Conservation (phyloP, 92 coral and sea anemone genomes). For the Paramuricea clavata region DNA sequence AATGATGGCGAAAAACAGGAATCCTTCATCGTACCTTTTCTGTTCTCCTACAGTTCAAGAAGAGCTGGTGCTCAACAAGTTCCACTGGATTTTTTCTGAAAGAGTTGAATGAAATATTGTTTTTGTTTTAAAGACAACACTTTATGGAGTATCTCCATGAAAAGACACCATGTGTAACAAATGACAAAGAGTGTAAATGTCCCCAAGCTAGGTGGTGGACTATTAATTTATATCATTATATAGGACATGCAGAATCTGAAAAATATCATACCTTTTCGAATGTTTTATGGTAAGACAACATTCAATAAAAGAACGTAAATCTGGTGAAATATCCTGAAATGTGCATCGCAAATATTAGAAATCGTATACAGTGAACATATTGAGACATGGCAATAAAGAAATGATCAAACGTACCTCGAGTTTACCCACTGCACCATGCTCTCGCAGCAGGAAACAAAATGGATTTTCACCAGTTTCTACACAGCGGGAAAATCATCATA, state of each 20-base stretch:
- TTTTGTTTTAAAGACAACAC: neutral
- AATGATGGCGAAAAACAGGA: neutral
- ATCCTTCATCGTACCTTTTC: constrained; percentile 64
- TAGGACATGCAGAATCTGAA: no score
- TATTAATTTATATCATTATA: no score
- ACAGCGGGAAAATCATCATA: neutral
- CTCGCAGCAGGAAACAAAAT: constrained; percentile 25
- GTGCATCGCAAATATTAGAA: neutral
- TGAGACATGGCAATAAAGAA: neutral
- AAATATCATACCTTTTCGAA: constrained; percentile 74
- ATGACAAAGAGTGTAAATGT: no score
- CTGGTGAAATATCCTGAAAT: constrained; percentile 77
- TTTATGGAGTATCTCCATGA: no score
- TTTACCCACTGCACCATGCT: constrained; percentile 12
- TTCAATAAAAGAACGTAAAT: constrained; percentile 78
- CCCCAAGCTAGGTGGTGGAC: no score
- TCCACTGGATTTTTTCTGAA: constrained; percentile 76
- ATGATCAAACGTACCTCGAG: neutral
- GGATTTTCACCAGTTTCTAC: constrained; percentile 37
- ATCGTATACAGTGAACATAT: no score
- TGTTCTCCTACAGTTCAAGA: constrained; percentile 60
- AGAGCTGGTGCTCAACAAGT: constrained; percentile 82
- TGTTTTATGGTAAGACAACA: constrained; percentile 80
- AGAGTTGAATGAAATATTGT: neutral
- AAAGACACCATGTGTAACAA: neutral